Base-by-base conservation (phyloP, 2,113 vertebrate genomes). In the Dunckerocampus dactyliophorus region DNA sequence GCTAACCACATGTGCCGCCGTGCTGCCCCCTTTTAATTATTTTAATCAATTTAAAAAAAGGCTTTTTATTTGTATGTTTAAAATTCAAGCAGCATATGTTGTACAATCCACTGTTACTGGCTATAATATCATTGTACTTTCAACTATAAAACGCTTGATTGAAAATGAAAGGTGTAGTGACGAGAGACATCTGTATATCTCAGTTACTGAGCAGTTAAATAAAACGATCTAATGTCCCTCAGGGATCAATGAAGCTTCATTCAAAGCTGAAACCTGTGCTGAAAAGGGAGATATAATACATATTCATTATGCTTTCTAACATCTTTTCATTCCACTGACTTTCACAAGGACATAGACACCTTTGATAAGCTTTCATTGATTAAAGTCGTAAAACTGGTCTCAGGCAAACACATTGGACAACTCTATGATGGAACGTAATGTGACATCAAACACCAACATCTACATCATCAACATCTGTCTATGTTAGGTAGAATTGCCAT, bases 401-500 rank as follows among this genome's bases (percentile, higher is more conserved):
- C 17, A 12, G 60, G 42, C 37, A 28, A 48, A 58, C 52, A 11
- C 28, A 1, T 62, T 52, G 45, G 55, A 62, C 72, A 81, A 39
- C 53, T 20, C 24, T 5, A 55, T 0, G 20, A 19, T 19, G 28
- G 0, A 69, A 74, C 10, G 8, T 16, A 60, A 53, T 8, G 37
- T 34, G 16, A 49, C 76, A 70, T 76, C 71, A 74, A 71, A 82
- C 49, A 4, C 37, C 55, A 67, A 68, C 81, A n/a, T n/a, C n/a
- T n/a, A n/a, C n/a, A n/a, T n/a, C 49, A 4, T 28, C 55, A 67
- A 68, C 81, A 81, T 79, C 81, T 83, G 81, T 69, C 79, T n/a
- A 47, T 74, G 47, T 31, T 39, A 53, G 66, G 75, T 78, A 80
- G 83, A 62, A 85, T 76, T 39, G 34, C 14, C 1, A 4, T 47